A percentile compares a stretch with the other conserved stretches of the same genome.
Conservation (phyloP, 2,113 vertebrate species). For the Osmerus mordax region DNA sequence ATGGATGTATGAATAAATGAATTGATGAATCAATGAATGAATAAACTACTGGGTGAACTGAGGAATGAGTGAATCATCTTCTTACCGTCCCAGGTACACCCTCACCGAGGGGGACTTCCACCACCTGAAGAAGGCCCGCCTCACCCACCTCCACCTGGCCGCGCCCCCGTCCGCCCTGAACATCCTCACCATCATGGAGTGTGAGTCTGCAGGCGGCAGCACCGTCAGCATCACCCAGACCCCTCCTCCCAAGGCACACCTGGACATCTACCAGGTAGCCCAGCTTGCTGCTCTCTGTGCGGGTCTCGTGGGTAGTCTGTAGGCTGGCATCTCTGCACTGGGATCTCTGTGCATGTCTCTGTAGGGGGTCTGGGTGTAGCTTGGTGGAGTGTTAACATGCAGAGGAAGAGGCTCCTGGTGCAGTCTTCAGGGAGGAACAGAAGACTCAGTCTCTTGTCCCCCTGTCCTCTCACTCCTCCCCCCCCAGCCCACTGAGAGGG, state of each 20-base stretch:
- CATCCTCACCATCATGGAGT: slow-evolving; percentile 95
- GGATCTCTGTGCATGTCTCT: too few relatives aligned
- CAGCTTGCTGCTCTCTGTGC: not conserved
- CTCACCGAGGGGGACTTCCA: slow-evolving; percentile 97
- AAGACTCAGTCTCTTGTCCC: too few relatives aligned
- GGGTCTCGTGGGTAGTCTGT: too few relatives aligned
- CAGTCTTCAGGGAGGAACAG: too few relatives aligned
- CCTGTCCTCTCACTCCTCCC: not conserved
- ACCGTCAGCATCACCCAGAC: slow-evolving; percentile 69
- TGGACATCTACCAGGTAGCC: slow-evolving; percentile 88
- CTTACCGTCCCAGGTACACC: slow-evolving; percentile 79
- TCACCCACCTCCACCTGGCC: slow-evolving; percentile 85
- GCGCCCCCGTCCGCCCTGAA: slow-evolving; percentile 77
- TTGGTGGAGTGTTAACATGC: too few relatives aligned
- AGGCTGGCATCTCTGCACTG: too few relatives aligned
- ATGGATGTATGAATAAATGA: too few relatives aligned
- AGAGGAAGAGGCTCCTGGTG: too few relatives aligned
- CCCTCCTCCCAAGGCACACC: slow-evolving; percentile 68
- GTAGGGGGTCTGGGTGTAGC: too few relatives aligned
- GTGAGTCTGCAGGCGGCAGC: slow-evolving; percentile 83
- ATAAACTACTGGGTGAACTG: too few relatives aligned
- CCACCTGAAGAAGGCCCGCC: slow-evolving; percentile 92
- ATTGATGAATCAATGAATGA: too few relatives aligned
- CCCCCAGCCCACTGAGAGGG: slow-evolving; percentile 55
- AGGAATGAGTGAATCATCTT: not conserved